phyloP scores from a whole-genome alignment of 2,797 vertebrate genomes.

The Pangasius larnaudii region DNA sequence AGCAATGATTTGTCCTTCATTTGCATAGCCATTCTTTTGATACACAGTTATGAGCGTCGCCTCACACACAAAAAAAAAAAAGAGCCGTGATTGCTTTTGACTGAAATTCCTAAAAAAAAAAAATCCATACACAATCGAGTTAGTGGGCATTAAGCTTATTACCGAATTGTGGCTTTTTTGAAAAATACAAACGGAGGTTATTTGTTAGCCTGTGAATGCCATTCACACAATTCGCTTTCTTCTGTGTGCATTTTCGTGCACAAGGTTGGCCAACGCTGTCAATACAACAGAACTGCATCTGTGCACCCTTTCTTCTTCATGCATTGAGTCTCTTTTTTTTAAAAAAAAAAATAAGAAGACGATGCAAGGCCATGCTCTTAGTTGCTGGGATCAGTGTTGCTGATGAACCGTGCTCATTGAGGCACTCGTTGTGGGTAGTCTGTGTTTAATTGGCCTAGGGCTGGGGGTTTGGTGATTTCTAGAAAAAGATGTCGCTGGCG shows the following conservation, averaged over 20 bases:
- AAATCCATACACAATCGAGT: neutral
- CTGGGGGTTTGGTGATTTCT: constrained; percentile 15
- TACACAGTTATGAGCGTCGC: neutral
- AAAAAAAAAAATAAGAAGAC: neutral
- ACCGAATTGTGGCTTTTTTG: neutral
- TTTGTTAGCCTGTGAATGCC: constrained; percentile 31
- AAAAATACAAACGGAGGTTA: constrained; percentile 7
- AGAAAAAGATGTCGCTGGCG: neutral
- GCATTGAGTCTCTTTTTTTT: constrained; percentile 25
- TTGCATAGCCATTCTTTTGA: neutral
- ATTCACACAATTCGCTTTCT: neutral
- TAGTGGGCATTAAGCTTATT: constrained; percentile 36
- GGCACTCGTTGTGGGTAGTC: neutral
- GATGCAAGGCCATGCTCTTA: constrained; percentile 14
- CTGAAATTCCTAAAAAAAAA: neutral
- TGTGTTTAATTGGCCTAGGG: constrained; percentile 16
- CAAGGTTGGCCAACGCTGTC: constrained; percentile 40
- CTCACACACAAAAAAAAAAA: neutral
- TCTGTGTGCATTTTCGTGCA: constrained; percentile 17
- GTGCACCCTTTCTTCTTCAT: constrained; percentile 8
- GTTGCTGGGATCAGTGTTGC: neutral
- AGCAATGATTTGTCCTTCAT: neutral
- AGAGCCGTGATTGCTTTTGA: neutral
- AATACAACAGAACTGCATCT: constrained; percentile 1
- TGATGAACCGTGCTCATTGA: neutral